A percentile compares a stretch with the other conserved stretches of the same genome.
These are phyloP conservation scores for Psilopogon haemacephalus DNA, from an alignment of 2,113 vertebrate genomes.

Conservation along the genomic window DNA sequence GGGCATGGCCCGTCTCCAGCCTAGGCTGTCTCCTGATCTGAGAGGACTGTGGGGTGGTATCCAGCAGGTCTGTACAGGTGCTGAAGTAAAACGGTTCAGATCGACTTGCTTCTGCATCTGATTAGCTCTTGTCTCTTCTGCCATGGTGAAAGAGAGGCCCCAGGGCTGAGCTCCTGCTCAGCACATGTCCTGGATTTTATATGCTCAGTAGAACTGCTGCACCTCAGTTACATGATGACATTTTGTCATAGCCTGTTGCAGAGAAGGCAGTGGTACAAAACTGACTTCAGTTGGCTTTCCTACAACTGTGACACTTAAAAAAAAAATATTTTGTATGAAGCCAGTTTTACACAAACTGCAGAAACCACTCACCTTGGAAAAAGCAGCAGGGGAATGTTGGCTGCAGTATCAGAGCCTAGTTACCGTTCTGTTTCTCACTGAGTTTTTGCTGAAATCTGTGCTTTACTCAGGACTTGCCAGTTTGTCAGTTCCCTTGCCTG, in stretches of 20 bases:
- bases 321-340: background rate
- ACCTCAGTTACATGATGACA: fast-evolving
- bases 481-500: background rate
- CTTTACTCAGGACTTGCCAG: background rate
- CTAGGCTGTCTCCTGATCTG: fast-evolving
- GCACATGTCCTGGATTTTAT: background rate
- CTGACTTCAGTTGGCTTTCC: background rate
- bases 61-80: fast-evolving
- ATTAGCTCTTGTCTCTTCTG: background rate
- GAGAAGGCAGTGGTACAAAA: background rate
- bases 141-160: background rate
- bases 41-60: background rate
- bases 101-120: fast-evolving
- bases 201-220: background rate
- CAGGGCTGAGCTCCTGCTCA: background rate
- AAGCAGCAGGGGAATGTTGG: background rate
- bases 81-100: background rate
- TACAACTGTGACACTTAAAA: background rate
- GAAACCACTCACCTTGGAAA: background rate
- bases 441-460: background rate
- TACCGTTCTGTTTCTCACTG: background rate
- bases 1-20: fast-evolving
- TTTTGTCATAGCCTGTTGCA: background rate
- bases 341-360: background rate
- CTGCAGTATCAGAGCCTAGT: background rate